Evolutionary conservation across 2,113 vertebrate genomes (phyloP), one percentile per base, ranked within the genome.

Genomic region (Struthio camelus): DNA sequence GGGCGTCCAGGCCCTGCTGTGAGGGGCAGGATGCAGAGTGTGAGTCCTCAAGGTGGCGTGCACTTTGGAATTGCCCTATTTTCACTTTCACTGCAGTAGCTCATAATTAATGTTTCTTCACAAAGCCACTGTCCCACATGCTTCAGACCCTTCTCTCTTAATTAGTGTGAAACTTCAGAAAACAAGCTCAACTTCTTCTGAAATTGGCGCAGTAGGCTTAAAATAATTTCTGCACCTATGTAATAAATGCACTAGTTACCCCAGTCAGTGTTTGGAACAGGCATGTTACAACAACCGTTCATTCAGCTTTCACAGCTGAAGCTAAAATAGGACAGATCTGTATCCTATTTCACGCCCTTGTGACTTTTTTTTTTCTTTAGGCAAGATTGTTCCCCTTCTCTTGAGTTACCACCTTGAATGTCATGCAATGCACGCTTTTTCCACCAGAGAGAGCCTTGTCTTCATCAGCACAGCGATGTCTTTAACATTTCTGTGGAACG

Each of bases 401-500:
- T 4, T 1, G 3, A 1, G 8, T 5, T 30, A 0, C 11, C n/a
- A 1, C 6, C 11, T 56, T 0, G n/a, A 40, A 71, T 14, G 32
- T 2, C 40, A 10, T 96, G 96, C 92, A 96, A 14, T 67, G 40
- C 86, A 2, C 28, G 0, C 44, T 11, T 0, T 83, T 72, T 75
- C 96, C 97, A 87, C 11, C 95, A 94, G 97, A 91, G 95, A 85
- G 97, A 92, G 96, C 93, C 53, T 77, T 6, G 70, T n/a, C 56
- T 14, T 36, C 92, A 14, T 1, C 67, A 3, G 48, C 40, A 1
- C 65, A 0, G 6, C 0, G 4, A 13, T 20, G 36, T 3, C 67
- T 1, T 25, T 0, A 12, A 54, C 51, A 0, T 6, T 16, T 17
- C 6, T 10, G 30, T 10, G 56, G 59, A 13, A 14, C 0, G 7